phyloP scores from a whole-genome alignment of 2,888 invertebrate genomes.

The Drymonia ruficornis region DNA sequence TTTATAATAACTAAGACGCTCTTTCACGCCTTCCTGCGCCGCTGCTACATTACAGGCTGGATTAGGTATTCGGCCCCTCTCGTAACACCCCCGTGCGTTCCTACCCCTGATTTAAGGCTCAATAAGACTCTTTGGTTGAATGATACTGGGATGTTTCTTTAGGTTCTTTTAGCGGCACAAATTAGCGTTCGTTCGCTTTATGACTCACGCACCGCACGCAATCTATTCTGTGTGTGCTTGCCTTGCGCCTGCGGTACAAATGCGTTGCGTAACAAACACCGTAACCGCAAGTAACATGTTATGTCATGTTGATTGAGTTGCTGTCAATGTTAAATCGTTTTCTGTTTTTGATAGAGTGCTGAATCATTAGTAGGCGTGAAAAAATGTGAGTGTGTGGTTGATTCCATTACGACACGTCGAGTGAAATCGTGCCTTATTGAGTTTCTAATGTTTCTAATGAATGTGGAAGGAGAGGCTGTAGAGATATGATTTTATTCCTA shows the following conservation, averaged over 20 bases:
- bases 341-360: neutral
- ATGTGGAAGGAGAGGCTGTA: no score
- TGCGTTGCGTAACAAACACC: neutral
- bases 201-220: neutral
- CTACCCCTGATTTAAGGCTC: neutral
- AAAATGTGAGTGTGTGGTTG: neutral
- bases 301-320: conserved; percentile 1
- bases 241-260: neutral
- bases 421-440: neutral
- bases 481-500: no score
- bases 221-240: neutral
- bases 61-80: no score
- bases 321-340: neutral
- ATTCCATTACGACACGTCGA: neutral
- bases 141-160: neutral
- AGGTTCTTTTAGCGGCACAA: neutral
- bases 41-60: neutral
- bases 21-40: no score
- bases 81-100: neutral
- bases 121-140: neutral
- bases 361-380: neutral
- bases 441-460: no score
- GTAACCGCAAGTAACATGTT: neutral
- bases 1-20: no score
- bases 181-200: neutral